A percentile compares a stretch with the other conserved stretches of the same genome.
These are phyloP conservation scores for Adrianichthys oophorus DNA, from an alignment of 2,797 vertebrate genomes.

Conservation along the genomic window DNA sequence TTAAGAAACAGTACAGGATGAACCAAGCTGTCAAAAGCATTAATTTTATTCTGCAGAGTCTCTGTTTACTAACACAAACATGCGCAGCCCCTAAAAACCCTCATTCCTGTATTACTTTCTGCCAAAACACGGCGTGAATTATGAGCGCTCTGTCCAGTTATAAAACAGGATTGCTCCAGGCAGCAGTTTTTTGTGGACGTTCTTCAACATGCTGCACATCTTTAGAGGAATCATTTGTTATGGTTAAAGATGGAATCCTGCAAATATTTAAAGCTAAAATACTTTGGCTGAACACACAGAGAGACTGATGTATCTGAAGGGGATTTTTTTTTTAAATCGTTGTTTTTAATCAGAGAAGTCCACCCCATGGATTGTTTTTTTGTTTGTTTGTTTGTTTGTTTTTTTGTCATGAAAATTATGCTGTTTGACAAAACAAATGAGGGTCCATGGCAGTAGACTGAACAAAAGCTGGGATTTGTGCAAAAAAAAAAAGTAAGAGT, in stretches of 20 bases:
- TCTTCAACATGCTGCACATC: constrained; percentile 28
- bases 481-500: too few species aligned
- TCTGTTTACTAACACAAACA: constrained; percentile 53
- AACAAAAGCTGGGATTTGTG: too few species aligned
- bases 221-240: constrained; percentile 52
- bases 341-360: constrained; percentile 28
- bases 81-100: constrained; percentile 33
- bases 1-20: constrained; percentile 4
- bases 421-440: constrained; percentile 13
- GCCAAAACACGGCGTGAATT: constrained; percentile 59
- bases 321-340: constrained; percentile 29
- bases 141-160: constrained; percentile 34
- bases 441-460: not conserved
- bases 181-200: constrained; percentile 27
- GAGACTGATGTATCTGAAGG: constrained; percentile 36
- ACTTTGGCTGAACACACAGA: constrained; percentile 35
- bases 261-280: constrained; percentile 61
- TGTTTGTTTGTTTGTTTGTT: too few species aligned
- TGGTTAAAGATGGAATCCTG: constrained; percentile 42
- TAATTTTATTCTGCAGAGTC: constrained; percentile 19
- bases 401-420: too few species aligned
- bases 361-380: constrained; percentile 24
- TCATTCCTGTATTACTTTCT: constrained; percentile 31
- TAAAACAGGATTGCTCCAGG: constrained; percentile 37
- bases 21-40: constrained; percentile 33